phyloP scores from a whole-genome alignment of 2,113 vertebrate species.

The Phalacrocorax carbo region DNA sequence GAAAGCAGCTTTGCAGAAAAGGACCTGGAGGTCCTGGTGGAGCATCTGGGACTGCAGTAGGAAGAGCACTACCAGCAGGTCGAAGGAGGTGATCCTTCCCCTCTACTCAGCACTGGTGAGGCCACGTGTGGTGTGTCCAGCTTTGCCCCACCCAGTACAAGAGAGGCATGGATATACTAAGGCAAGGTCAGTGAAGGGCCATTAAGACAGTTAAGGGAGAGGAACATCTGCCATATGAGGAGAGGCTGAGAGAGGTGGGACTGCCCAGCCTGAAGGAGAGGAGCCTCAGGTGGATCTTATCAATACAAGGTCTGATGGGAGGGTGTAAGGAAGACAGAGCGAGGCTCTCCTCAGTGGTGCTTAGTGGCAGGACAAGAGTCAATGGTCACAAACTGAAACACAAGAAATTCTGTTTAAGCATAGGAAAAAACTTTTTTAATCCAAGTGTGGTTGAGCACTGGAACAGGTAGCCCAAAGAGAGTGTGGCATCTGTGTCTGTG shows the following conservation, averaged over 20 bases:
- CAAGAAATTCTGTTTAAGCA: neutral
- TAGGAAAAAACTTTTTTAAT: neutral
- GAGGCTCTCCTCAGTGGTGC: fast-evolving
- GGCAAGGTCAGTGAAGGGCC: neutral
- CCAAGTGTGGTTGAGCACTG: neutral
- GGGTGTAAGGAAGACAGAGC: neutral
- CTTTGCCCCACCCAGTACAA: neutral
- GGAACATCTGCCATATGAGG: neutral
- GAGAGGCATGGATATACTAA: neutral
- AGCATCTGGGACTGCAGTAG: neutral
- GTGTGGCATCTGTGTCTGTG: neutral
- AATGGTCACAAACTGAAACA: neutral
- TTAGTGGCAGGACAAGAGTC: neutral
- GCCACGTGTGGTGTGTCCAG: neutral
- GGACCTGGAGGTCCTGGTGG: neutral
- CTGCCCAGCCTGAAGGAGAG: neutral
- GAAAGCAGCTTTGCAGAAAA: neutral
- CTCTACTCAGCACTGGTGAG: neutral
- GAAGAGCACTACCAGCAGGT: neutral
- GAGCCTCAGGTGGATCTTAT: neutral
- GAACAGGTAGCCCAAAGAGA: neutral
- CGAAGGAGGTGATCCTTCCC: neutral
- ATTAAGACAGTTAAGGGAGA: neutral
- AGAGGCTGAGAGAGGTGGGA: neutral
- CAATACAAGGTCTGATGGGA: neutral